Base-by-base conservation (phyloP, 53 echinoderm and acorn worm species). In the Paracentrotus lividus region DNA sequence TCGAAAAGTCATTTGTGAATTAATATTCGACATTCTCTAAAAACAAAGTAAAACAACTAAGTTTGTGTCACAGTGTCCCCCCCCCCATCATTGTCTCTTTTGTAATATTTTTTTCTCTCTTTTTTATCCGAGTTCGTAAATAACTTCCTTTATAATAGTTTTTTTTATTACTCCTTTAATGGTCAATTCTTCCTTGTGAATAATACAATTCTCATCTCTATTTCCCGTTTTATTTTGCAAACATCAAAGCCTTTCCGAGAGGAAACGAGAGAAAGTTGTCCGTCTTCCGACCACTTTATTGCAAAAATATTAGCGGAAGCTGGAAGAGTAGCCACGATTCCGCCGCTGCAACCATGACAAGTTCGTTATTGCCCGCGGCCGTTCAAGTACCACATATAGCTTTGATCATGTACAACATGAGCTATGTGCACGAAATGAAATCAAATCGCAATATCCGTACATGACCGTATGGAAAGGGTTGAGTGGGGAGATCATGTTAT, bases 221-320 rank as follows among this genome's bases (percentile, higher is more conserved):
- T 72, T 33, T 72, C 34, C 6, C 32, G 4, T 40, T 69, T 40
- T 32, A 20, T 16, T 15, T 36, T 9, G 2, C 36, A 6, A 8
- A 10, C 15, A 8, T 2, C 3, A 72, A 36, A 38, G 36, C 40
- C 72, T 40, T 72, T 26, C 9, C 36, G 32, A 20, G 72, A 5
- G 40, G 36, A 72, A 40, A 4, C 0, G 40, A 40, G 32, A 72
- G 72, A 40, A 40, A 72, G 40, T 72, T 3, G 36, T 40, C 40
- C 72, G 36, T 68, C 68, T 34, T 15, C 34, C 36, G 7, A 13
- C 13, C 68, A 9, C 68, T 26, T 33, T 72, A 72, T 72, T 72
- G 40, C 38, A 40, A 72, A 72, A 72, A 72, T 40, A 72, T 72
- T 72, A 72, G 72, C 72, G 72, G 72, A 72, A 72, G 40, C 72